Percentiles rank a stretch among this genome's conserved stretches.
Conservation (phyloP, 1,140 invertebrate species). For the Uloborus diversus region DNA sequence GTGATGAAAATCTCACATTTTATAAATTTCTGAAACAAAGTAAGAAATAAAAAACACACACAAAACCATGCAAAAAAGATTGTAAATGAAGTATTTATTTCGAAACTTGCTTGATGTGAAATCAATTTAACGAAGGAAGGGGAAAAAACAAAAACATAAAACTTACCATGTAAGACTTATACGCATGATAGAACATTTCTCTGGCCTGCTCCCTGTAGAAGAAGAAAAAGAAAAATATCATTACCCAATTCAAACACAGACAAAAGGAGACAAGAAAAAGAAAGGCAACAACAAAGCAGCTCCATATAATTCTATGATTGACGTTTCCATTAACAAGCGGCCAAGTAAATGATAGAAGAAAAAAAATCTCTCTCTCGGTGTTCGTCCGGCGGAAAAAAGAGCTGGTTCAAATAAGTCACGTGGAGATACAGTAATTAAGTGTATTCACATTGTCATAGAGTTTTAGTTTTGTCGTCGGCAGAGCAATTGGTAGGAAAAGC, state of each 20-base stretch:
- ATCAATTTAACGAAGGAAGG: neutral
- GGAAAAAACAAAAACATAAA: neutral
- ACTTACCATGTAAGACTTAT: slow-evolving; percentile 90
- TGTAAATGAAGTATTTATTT: too few relatives aligned
- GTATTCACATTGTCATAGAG: neutral
- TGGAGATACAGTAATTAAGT: neutral
- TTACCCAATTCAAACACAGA: neutral
- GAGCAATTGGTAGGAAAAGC: too few relatives aligned
- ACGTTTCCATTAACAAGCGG: neutral
- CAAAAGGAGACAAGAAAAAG: neutral
- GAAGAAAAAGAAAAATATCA: neutral
- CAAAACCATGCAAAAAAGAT: too few relatives aligned
- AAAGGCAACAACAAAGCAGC: neutral
- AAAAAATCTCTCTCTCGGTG: too few relatives aligned
- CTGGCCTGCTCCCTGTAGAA: slow-evolving; percentile 76
- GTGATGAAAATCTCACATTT: too few relatives aligned
- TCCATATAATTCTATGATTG: neutral
- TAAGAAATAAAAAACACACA: too few relatives aligned
- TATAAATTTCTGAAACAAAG: too few relatives aligned
- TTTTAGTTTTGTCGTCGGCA: neutral
- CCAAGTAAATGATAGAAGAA: too few relatives aligned
- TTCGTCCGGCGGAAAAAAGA: too few relatives aligned
- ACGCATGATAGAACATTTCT: slow-evolving; percentile 96
- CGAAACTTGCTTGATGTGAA: neutral
- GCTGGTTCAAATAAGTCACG: too few relatives aligned